Percentiles rank a stretch among this genome's conserved stretches.
These are phyloP conservation scores for Picus viridis DNA, from an alignment of 2,797 vertebrate species.

Conservation along the genomic window DNA sequence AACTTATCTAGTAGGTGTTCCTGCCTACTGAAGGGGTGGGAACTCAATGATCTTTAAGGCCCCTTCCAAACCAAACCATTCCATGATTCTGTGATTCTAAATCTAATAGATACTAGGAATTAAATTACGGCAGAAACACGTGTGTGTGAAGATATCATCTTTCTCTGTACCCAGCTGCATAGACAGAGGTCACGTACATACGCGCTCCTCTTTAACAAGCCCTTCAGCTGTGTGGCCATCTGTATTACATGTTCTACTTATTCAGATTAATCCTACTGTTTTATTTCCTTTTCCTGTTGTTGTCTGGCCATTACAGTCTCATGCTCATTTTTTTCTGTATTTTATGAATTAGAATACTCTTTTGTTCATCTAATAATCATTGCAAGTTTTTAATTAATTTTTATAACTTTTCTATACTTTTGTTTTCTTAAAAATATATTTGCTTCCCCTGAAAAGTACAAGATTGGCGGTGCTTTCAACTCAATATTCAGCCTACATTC, in stretches of 20 bases:
- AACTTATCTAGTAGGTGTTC: too few species aligned
- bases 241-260: neutral
- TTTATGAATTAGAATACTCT: neutral
- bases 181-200: fast-evolving
- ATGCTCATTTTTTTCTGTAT: neutral
- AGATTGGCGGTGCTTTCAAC: neutral
- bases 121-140: neutral
- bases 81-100: neutral
- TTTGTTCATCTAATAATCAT: neutral
- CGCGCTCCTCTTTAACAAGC: neutral
- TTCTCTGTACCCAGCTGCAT: neutral
- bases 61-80: too few species aligned
- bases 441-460: neutral
- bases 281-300: neutral
- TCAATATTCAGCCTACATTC: neutral
- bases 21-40: too few species aligned
- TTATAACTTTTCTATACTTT: neutral
- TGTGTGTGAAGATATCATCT: neutral
- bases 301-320: neutral
- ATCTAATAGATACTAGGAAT: neutral
- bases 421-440: neutral
- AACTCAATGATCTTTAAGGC: too few species aligned
- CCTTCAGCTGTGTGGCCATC: neutral
- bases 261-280: neutral
- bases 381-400: slow-evolving; percentile 1